These are phyloP conservation scores for Diphyllodes magnificus DNA, from an alignment of 2,113 vertebrate species.

Conservation along the genomic window DNA sequence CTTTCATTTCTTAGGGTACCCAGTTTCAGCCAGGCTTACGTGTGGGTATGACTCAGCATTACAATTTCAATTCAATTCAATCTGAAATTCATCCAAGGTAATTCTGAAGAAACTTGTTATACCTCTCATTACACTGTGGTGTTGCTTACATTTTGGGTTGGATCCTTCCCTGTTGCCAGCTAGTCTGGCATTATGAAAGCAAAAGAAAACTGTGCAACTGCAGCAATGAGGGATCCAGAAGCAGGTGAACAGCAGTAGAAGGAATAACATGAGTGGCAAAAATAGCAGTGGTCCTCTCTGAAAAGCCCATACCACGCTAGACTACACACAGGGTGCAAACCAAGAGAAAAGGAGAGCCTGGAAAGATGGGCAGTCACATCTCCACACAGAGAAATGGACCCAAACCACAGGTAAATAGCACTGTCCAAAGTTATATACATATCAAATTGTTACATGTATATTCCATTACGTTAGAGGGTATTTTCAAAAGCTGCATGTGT, in stretches of 20 bases:
- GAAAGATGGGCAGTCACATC: neutral
- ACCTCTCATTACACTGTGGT: neutral
- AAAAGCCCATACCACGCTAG: neutral
- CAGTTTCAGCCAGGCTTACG: neutral
- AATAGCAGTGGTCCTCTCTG: neutral
- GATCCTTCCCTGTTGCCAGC: neutral
- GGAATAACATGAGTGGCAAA: neutral
- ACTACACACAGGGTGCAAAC: neutral
- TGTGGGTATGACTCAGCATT: neutral
- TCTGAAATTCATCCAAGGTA: neutral
- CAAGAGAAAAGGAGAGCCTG: neutral
- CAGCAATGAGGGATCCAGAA: neutral
- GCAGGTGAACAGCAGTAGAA: neutral
- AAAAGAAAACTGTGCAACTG: neutral
- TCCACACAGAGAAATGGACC: neutral
- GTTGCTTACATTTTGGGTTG: neutral
- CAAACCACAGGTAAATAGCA: neutral
- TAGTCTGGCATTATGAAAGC: neutral
- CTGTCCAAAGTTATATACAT: neutral
- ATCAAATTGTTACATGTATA: neutral
- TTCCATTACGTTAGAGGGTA: fast-evolving
- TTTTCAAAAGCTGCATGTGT: neutral
- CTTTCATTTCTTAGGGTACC: neutral
- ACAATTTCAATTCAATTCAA: neutral
- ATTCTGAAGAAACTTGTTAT: neutral